phyloP scores from a whole-genome alignment of 2,797 vertebrate genomes.

The Sebastes steindachneri region DNA sequence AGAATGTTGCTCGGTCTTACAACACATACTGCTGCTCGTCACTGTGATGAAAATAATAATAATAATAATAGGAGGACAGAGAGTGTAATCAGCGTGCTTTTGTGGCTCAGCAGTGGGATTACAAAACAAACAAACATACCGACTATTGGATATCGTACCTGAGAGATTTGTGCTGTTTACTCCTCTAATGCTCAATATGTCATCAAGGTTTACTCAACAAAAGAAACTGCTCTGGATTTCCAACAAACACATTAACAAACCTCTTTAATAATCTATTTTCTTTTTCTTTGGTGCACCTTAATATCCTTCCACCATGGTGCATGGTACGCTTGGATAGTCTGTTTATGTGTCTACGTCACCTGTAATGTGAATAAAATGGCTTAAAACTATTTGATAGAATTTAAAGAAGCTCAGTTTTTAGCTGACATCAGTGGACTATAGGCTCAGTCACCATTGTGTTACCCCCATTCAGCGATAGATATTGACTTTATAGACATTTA shows the following conservation, averaged over 20 bases:
- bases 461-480: too few relatives aligned
- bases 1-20: not conserved
- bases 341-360: not conserved
- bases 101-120: not conserved
- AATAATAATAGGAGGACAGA: not conserved
- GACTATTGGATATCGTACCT: not conserved
- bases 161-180: not conserved
- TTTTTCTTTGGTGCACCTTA: not conserved
- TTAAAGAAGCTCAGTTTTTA: not conserved
- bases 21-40: not conserved
- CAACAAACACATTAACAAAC: not conserved
- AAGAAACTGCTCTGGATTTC: not conserved
- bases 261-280: not conserved
- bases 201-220: not conserved
- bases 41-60: not conserved
- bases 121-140: not conserved
- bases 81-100: not conserved
- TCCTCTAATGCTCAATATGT: not conserved
- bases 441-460: too few relatives aligned
- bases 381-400: not conserved
- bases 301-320: not conserved
- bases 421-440: too few relatives aligned
- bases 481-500: too few relatives aligned
- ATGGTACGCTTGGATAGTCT: not conserved
- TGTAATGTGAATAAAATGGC: not conserved